phyloP scores from a whole-genome alignment of 37 sponge, comb jelly and placozoan species.

The Oopsacas minuta region DNA sequence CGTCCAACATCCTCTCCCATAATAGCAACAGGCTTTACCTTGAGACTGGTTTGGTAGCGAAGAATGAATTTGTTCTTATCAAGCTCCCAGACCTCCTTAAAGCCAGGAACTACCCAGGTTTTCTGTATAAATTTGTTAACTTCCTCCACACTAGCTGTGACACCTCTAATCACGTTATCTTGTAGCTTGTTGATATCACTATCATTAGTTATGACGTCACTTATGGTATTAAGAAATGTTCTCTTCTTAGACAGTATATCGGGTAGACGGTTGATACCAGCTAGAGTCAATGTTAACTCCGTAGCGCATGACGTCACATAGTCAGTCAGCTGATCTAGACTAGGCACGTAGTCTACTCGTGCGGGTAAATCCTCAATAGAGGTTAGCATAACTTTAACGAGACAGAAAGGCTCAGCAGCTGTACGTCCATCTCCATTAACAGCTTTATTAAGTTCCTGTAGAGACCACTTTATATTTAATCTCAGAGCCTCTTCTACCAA shows the following conservation, averaged over 20 bases:
- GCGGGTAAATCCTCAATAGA: slow-evolving; percentile 23
- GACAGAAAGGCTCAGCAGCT: slow-evolving; percentile 76
- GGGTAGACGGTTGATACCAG: slow-evolving; percentile 58
- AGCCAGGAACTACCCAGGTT: slow-evolving; percentile 26
- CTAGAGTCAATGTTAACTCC: slow-evolving; percentile 42
- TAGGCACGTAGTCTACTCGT: slow-evolving; percentile 70
- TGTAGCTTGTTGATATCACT: slow-evolving; percentile 80
- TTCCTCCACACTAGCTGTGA: slow-evolving; percentile 37
- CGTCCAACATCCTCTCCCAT: slow-evolving; percentile 53
- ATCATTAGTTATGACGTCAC: slow-evolving; percentile 61
- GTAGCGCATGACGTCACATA: slow-evolving; percentile 45
- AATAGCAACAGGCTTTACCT: slow-evolving; percentile 60
- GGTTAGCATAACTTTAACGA: slow-evolving; percentile 64
- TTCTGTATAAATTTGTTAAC: slow-evolving; percentile 39
- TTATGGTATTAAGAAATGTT: slow-evolving; percentile 43
- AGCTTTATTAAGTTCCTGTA: slow-evolving; percentile 74
- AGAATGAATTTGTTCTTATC: slow-evolving; percentile 83
- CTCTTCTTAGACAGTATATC: slow-evolving; percentile 54
- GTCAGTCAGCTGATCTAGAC: slow-evolving; percentile 43
- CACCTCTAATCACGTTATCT: slow-evolving; percentile 42
- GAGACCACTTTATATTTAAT: slow-evolving; percentile 93
- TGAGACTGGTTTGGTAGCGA: slow-evolving; percentile 56
- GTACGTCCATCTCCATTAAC: slow-evolving; percentile 91
- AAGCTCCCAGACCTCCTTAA: slow-evolving; percentile 47
- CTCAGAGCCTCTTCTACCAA: slow-evolving; percentile 93